Evolutionary conservation across 2,888 invertebrate species (phyloP).

Genomic region (Monopis laevigella): DNA sequence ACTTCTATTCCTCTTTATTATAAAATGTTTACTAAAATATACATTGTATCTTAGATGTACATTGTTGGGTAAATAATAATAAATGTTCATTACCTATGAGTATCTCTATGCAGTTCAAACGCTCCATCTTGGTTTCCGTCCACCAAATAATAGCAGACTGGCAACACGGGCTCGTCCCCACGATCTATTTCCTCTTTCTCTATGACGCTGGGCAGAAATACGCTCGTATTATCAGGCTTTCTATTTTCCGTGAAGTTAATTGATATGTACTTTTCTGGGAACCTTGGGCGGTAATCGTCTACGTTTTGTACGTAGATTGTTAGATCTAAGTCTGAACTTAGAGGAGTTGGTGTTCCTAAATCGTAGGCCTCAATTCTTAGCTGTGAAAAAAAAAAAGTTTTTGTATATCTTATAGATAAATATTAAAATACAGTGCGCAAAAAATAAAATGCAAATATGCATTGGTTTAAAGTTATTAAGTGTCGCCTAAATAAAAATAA

Average conservation of each 20-base stretch:
- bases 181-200: conserved; percentile 88
- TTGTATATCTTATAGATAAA: too few species aligned
- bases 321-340: conserved; percentile 87
- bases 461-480: too few species aligned
- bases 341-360: conserved; percentile 84
- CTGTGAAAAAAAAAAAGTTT: conserved; percentile 45
- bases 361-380: conserved; percentile 91
- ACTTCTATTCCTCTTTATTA: too few species aligned
- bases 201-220: conserved; percentile 80
- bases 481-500: too few species aligned
- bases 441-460: too few species aligned
- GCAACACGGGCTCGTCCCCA: conserved; percentile 79
- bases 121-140: conserved; percentile 79
- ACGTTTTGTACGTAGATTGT: conserved; percentile 89
- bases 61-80: too few species aligned
- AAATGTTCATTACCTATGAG: conserved; percentile 81
- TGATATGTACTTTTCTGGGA: conserved; percentile 74
- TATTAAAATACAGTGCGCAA: too few species aligned
- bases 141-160: conserved; percentile 94
- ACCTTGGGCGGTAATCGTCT: conserved; percentile 89
- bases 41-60: too few species aligned
- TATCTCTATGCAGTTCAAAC: conserved; percentile 77
- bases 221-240: conserved; percentile 70
- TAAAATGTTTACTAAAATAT: too few species aligned
- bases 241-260: conserved; percentile 78